Evolutionary conservation across 2,113 vertebrate species (phyloP).

Genomic region (Clupea harengus): DNA sequence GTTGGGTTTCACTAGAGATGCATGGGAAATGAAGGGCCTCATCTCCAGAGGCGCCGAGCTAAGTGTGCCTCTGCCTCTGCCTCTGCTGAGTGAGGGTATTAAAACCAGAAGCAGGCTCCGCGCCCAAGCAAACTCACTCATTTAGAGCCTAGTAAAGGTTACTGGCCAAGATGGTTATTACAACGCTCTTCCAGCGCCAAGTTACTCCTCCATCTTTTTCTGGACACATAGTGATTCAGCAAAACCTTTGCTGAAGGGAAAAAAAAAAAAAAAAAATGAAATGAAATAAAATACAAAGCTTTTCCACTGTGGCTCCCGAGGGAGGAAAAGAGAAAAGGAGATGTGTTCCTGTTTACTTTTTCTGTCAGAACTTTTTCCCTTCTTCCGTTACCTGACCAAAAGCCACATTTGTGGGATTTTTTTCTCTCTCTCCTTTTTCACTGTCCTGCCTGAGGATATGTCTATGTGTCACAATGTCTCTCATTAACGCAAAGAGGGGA

Average conservation of each 20-base stretch:
- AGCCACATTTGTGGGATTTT: neutral
- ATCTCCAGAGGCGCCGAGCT: neutral
- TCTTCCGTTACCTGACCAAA: neutral
- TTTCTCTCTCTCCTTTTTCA: neutral
- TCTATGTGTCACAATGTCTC: slow-evolving; percentile 52
- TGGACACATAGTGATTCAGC: neutral
- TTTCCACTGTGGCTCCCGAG: neutral
- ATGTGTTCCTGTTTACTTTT: neutral
- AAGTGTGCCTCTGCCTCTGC: neutral
- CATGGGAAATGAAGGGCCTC: neutral
- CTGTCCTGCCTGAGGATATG: slow-evolving; percentile 34
- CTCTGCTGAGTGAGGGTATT: slow-evolving; percentile 38
- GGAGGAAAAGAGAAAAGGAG: neutral
- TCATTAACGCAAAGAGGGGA: slow-evolving; percentile 46
- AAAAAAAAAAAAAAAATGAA: neutral
- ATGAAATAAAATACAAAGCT: neutral
- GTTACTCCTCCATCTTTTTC: slow-evolving; percentile 50
- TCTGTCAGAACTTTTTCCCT: neutral
- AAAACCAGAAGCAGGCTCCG: slow-evolving; percentile 45
- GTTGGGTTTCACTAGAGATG: slow-evolving; percentile 42
- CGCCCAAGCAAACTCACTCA: slow-evolving; percentile 42
- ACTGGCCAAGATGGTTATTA: slow-evolving; percentile 60
- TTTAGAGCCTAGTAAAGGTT: slow-evolving; percentile 53
- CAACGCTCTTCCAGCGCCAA: slow-evolving; percentile 64
- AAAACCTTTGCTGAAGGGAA: neutral